phyloP scores from a whole-genome alignment of 1,140 invertebrate species.

The Ooceraea biroi region DNA sequence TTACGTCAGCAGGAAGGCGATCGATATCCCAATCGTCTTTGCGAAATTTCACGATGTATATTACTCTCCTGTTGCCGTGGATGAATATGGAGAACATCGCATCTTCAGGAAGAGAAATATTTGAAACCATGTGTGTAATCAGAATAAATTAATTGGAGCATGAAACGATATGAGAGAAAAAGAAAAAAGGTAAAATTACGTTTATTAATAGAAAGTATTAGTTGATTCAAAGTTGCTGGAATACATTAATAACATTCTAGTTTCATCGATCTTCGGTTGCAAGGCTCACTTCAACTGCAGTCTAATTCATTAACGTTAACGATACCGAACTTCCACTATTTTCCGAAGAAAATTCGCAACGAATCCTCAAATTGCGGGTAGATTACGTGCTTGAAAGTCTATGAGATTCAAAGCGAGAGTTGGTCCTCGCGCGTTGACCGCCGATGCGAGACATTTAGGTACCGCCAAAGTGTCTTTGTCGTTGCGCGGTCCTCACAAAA shows the following conservation, averaged over 20 bases:
- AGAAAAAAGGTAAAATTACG: neutral
- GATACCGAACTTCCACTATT: neutral
- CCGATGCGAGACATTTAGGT: neutral
- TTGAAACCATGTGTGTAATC: neutral
- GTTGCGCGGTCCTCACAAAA: neutral
- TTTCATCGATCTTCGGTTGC: neutral
- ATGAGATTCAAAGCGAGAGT: neutral
- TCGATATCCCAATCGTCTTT: slow-evolving; percentile 56
- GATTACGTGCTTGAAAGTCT: neutral
- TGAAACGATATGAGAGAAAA: neutral
- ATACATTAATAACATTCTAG: neutral
- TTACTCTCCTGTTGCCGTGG: neutral
- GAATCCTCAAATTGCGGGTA: neutral
- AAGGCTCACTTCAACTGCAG: neutral
- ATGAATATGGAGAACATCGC: no score
- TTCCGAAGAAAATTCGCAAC: neutral
- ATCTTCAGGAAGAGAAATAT: neutral
- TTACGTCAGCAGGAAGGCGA: slow-evolving; percentile 51
- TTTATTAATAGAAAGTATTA: neutral
- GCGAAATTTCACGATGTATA: slow-evolving; percentile 47
- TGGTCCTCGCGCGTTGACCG: neutral
- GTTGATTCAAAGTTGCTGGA: neutral
- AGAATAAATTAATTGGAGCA: neutral
- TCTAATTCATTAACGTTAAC: neutral
- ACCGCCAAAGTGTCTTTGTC: slow-evolving; percentile 11